Evolutionary conservation across 2,113 vertebrate genomes (phyloP), one percentile per base, ranked within the genome.

Genomic region (Salvator merianae): DNA sequence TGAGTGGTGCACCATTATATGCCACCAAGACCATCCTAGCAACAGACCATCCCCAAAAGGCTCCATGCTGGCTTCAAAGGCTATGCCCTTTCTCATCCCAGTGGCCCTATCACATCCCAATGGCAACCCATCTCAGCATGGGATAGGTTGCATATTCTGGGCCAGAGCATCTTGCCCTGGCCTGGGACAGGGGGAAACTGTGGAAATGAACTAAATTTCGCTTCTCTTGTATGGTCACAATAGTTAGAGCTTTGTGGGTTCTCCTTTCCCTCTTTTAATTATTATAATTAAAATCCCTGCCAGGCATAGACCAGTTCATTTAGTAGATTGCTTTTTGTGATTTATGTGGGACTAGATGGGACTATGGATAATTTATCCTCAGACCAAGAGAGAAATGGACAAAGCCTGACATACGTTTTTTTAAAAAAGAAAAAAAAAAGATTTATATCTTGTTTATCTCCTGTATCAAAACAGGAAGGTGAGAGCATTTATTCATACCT

Each of bases 351-450:
- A 91, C 93, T 93, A 93, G 93, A 94, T 94, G 93, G 94, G 93
- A 94, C 91, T 95, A 94, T 93, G 92, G 90, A 92, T 95, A 93
- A 94, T 96, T 97, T 96, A 95, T 96, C 95, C 96, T 95, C 92
- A 95, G 95, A 93, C 91, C 87, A 94, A 92, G 92, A 95, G 94
- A 92, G 91, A 95, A 94, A 96, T 96, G 94, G 96, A 96, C 95
- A 95, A 91, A 79, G 88, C 90, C 84, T 16, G 79, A 91, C 93
- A 93, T 94, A 93, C 94, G 94, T 94, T 94, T 93, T 95, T 34
- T 34, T 7, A 65, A 69, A 24, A n/a, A n/a, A n/a, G n/a, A n/a
- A 7, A 4, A 30, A 7, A 62, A 24, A 73, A 14, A 38, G n/a
- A 62, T 36, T 47, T 24, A 74, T 40, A 40, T 34, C 34, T 14